Evolutionary conservation across 2,888 invertebrate genomes (phyloP), one percentile per base, ranked within the genome.

Genomic region (Sussaba pulchella): DNA sequence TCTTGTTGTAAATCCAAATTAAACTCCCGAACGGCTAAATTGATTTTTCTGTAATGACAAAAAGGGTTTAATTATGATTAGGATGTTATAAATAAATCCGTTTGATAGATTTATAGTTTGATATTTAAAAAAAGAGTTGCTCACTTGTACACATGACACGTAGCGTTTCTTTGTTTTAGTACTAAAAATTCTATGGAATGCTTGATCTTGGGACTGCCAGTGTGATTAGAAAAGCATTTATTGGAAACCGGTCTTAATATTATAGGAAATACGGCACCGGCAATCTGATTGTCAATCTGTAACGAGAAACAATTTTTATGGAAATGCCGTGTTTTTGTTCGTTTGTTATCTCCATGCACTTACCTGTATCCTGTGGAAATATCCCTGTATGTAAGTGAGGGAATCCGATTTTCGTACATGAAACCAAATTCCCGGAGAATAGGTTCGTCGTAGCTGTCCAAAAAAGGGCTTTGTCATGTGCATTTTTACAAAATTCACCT

Each of bases 381-480:
- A 95, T 64, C 95, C 92, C 89, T 96, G 95, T 69, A 95, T 91
- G 87, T 95, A 96, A 12, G 94, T 94, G 82, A 95, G 94, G 64
- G 95, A 95, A 36, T 94, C 93, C 0, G 97, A 97, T 89, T 94
- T 95, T 50, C 97, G 93, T 82, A 95, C 93, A 85, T 97, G 96
- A 82, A 96, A 86, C 95, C 96, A 96, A 50, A 97, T 88, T 0
- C 95, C 96, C 0, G 97, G 96, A 73, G 94, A 94, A 88, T 96
- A 96, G 0, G 94, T 95, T 47, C 97, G 93, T 50, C 96, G 92
- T 24, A 97, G 90, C 87, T 96, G 96, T 0, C 97, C 96, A 88
- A 96, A 96, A 92, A 97, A 97, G 0, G 97, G 97, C 90, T 96
- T 96, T 0, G 96, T 95, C 96, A 97, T 97, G 86, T 96, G 96